These are phyloP conservation scores for Xiphophorus maculatus DNA, from an alignment of 2,113 vertebrate species.

Conservation along the genomic window DNA sequence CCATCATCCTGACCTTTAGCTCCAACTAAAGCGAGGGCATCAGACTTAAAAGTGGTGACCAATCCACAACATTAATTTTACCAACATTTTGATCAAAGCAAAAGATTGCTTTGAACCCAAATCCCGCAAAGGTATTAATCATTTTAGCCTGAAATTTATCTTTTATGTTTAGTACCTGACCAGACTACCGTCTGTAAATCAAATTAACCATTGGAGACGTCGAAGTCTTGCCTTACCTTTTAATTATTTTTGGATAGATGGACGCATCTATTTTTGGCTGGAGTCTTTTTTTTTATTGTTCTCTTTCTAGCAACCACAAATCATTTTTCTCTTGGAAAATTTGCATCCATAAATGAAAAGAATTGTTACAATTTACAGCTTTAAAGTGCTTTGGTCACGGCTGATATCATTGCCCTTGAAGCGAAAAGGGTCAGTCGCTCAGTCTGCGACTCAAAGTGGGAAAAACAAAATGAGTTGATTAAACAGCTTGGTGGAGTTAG, in stretches of 20 bases:
- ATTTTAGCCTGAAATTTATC: neutral
- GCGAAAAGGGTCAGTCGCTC: slow-evolving; percentile 39
- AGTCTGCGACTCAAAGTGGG: slow-evolving; percentile 30
- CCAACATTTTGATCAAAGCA: neutral
- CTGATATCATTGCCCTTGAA: slow-evolving; percentile 37
- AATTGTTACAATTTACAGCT: slow-evolving; percentile 10
- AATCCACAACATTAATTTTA: neutral
- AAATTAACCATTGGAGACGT: neutral
- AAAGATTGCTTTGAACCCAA: neutral
- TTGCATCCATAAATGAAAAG: neutral
- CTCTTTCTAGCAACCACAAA: neutral
- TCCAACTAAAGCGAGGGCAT: neutral
- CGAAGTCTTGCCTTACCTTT: neutral
- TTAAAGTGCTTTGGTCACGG: slow-evolving; percentile 11
- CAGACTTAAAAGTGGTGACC: neutral
- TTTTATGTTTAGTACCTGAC: neutral
- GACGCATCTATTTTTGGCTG: neutral
- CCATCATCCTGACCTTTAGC: neutral
- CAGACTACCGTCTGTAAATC: neutral
- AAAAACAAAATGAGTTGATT: slow-evolving; percentile 63
- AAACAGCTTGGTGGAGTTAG: slow-evolving; percentile 54
- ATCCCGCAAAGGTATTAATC: neutral
- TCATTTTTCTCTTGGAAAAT: slow-evolving; percentile 20
- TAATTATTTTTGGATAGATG: neutral
- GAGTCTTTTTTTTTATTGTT: neutral